These are phyloP conservation scores for Mobula hypostoma DNA, from an alignment of 2,113 vertebrate genomes.

Conservation along the genomic window DNA sequence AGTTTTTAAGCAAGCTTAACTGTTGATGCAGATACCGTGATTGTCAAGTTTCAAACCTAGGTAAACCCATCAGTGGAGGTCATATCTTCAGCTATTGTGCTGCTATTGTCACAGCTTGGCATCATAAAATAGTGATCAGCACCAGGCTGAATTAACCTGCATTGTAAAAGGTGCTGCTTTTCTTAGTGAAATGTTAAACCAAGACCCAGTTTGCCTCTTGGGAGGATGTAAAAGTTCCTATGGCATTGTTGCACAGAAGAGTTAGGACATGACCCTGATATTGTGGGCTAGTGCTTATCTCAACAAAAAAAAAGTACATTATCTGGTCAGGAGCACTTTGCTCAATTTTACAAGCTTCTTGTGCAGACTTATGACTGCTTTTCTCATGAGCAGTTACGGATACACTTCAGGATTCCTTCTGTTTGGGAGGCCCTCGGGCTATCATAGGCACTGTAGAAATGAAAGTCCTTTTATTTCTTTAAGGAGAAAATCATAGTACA, in stretches of 20 bases:
- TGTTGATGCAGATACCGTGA: not conserved
- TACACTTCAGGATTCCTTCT: too few relatives aligned
- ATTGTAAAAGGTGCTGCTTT: not conserved
- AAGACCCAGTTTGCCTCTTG: not conserved
- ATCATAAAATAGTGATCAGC: not conserved
- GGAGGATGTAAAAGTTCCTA: not conserved
- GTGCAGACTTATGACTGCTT: too few relatives aligned
- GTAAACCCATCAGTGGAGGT: not conserved
- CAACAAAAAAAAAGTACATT: not conserved
- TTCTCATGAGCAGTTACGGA: too few relatives aligned
- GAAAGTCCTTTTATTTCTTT: too few relatives aligned
- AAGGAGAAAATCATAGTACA: too few relatives aligned
- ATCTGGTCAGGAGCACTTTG: too few relatives aligned
- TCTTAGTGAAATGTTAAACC: not conserved
- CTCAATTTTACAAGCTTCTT: too few relatives aligned
- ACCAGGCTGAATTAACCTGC: not conserved
- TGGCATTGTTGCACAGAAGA: not conserved
- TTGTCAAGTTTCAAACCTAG: not conserved
- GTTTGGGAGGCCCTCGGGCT: too few relatives aligned
- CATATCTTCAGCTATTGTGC: not conserved
- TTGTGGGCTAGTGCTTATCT: not conserved
- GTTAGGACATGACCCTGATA: not conserved
- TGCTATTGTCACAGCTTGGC: not conserved
- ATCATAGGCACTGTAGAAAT: too few relatives aligned
- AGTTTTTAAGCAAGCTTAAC: not conserved